A percentile compares a stretch with the other conserved stretches of the same genome.
Conservation (phyloP, 2,113 vertebrate species). For the Centropus bengalensis region DNA sequence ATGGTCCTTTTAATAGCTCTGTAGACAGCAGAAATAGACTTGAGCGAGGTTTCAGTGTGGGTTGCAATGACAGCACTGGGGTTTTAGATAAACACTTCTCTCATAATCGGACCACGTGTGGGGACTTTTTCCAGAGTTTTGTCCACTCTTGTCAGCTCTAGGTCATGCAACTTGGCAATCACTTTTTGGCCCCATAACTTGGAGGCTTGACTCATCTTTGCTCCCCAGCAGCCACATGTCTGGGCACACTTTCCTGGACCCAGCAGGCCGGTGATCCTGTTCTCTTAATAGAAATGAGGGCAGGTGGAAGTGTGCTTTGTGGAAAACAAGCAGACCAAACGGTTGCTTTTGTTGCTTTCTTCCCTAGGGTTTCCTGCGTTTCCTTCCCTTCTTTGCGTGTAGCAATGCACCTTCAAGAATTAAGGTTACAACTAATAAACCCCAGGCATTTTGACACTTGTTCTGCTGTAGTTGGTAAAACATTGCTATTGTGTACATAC, state of each 20-base stretch:
- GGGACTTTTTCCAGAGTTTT: background rate
- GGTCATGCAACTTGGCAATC: background rate
- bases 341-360: background rate
- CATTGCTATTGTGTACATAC: background rate
- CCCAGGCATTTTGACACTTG: background rate
- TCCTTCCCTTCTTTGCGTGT: background rate
- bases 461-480: background rate
- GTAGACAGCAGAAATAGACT: slow-evolving; percentile 64
- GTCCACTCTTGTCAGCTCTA: background rate
- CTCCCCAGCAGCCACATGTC: slow-evolving; percentile 9
- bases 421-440: background rate
- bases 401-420: background rate
- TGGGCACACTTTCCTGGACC: background rate
- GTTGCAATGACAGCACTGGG: background rate
- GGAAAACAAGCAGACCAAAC: background rate
- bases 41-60: background rate
- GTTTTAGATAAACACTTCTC: background rate
- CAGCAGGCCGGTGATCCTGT: background rate
- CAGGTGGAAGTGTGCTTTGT: background rate
- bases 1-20: slow-evolving; percentile 68
- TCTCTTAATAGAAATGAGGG: background rate
- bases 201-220: background rate
- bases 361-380: background rate
- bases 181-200: background rate
- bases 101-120: background rate